Conservation (phyloP, 2,888 invertebrate species). For the Perizoma affinitatum region DNA sequence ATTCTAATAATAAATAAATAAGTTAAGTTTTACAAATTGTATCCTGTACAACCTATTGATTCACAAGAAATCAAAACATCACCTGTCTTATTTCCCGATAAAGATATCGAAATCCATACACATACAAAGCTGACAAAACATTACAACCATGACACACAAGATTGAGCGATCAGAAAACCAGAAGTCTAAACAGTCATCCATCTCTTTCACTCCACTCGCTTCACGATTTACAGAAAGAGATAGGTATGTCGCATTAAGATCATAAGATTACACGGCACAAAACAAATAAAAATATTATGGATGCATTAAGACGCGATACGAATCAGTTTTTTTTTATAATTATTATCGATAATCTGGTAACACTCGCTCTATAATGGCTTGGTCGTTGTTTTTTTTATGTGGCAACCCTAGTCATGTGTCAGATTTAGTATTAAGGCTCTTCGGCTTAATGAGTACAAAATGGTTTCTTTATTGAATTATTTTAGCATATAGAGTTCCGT, state of each 20-base stretch:
- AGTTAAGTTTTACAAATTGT: not conserved
- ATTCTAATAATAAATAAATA: too few species aligned
- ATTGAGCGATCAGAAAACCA: conserved; percentile 77
- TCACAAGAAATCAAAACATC: conserved; percentile 49
- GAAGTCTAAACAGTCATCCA: conserved; percentile 61
- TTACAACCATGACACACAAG: conserved; percentile 52
- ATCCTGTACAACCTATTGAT: conserved; percentile 17
- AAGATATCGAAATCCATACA: conserved; percentile 66
- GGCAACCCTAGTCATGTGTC: conserved; percentile 83
- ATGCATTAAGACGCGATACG: conserved; percentile 80
- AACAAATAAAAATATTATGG: conserved; percentile 81
- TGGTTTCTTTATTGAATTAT: conserved; percentile 67
- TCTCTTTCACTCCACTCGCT: conserved; percentile 50
- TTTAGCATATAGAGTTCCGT: conserved; percentile 50
- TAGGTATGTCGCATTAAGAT: conserved; percentile 67
- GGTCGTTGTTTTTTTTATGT: conserved; percentile 70
- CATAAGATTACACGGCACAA: conserved; percentile 65
- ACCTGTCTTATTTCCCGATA: conserved; percentile 57
- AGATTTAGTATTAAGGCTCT: conserved; percentile 73
- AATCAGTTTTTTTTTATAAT: conserved; percentile 63
- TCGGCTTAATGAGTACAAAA: conserved; percentile 71
- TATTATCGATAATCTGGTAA: conserved; percentile 83
- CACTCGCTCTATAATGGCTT: conserved; percentile 78
- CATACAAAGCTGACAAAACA: conserved; percentile 67
- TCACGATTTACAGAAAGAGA: conserved; percentile 49